These are phyloP conservation scores for Megastigmus dorsalis DNA, from an alignment of 2,888 invertebrate species.

Conservation along the genomic window DNA sequence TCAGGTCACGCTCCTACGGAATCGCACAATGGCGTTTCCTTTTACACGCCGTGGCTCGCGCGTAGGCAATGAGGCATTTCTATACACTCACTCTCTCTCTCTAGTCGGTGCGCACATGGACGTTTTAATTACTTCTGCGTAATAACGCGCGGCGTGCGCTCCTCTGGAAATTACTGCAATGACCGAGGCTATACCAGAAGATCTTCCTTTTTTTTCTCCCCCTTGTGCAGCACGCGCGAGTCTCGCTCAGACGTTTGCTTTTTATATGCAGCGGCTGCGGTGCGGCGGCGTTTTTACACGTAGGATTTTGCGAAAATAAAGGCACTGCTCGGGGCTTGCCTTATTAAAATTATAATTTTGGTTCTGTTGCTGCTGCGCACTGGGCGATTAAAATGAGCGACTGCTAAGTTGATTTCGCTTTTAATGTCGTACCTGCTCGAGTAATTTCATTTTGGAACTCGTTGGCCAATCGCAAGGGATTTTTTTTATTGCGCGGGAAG, in stretches of 20 bases:
- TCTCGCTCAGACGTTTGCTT: constrained; percentile 26
- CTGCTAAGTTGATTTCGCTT: no score
- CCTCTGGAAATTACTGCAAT: constrained; percentile 28
- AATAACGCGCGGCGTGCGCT: not conserved
- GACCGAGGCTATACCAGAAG: not conserved
- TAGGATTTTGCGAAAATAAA: not conserved
- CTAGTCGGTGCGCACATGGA: not conserved
- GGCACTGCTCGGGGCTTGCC: not conserved
- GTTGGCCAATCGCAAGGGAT: no score
- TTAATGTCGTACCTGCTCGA: no score
- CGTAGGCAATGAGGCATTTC: not conserved
- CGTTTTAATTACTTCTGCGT: constrained; percentile 43
- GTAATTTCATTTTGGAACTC: no score
- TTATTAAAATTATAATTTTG: constrained; percentile 32
- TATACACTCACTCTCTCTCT: no score
- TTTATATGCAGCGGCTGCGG: not conserved
- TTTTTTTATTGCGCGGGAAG: no score
- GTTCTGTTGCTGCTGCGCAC: no score
- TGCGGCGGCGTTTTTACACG: not conserved
- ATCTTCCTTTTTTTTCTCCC: not conserved
- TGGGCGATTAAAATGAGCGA: not conserved
- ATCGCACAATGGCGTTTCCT: not conserved
- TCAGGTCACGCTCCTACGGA: not conserved
- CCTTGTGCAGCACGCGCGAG: not conserved
- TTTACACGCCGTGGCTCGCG: no score